A percentile compares a stretch with the other conserved stretches of the same genome.
These are phyloP conservation scores for Cryptoleucopteryx plumbea DNA, from an alignment of 2,113 vertebrate genomes.

Conservation along the genomic window DNA sequence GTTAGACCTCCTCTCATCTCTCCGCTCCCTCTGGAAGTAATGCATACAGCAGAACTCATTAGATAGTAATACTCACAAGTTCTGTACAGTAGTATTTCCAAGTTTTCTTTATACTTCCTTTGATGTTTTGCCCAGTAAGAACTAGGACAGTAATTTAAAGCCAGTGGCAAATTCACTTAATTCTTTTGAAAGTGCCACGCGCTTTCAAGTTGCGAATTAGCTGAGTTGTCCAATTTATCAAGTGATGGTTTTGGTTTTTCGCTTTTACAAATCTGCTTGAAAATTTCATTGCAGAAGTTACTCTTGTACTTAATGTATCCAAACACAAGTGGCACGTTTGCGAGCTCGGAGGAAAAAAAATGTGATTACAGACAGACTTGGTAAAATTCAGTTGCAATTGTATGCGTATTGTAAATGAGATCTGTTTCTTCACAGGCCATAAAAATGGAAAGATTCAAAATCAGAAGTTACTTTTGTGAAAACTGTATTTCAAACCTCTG, in stretches of 20 bases:
- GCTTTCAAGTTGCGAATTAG: slow-evolving; percentile 1
- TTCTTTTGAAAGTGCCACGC: not conserved
- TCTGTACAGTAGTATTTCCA: not conserved
- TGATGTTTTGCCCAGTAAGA: slow-evolving; percentile 34
- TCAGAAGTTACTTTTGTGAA: not conserved
- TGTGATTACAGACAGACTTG: not conserved
- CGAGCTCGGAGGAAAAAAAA: not conserved
- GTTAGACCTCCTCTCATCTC: not conserved
- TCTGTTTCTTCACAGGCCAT: not conserved
- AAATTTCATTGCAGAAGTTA: not conserved
- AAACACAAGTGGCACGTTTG: not conserved
- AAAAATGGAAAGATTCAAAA: not conserved
- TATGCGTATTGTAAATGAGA: not conserved
- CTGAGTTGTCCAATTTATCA: not conserved
- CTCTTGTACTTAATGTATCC: not conserved
- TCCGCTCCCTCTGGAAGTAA: not conserved
- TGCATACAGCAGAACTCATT: not conserved
- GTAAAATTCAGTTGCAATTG: not conserved
- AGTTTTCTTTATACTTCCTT: not conserved
- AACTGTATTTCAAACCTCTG: not conserved
- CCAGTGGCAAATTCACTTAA: slow-evolving; percentile 42
- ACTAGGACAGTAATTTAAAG: slow-evolving; percentile 1
- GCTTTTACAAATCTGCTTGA: not conserved
- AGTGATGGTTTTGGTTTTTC: not conserved
- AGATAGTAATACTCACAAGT: not conserved